Base-by-base conservation (phyloP, 2,797 vertebrate genomes). In the Pachyuromys duprasi region DNA sequence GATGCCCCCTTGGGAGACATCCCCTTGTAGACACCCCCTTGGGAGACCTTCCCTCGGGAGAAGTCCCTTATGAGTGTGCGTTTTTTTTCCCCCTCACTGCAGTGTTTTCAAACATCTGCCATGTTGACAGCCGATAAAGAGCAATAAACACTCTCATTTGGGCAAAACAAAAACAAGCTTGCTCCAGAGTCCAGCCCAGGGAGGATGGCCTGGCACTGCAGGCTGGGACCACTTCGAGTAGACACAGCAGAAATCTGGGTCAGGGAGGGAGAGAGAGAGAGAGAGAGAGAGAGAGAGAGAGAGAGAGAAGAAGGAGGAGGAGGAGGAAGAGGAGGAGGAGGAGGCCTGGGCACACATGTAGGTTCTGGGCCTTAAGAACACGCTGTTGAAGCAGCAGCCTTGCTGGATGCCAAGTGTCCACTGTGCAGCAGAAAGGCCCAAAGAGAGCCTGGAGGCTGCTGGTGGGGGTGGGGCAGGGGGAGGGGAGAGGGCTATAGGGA, bases 61-160 rank as follows among this genome's bases (percentile, higher is more conserved):
- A 75, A 2, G 5, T 24, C 36, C 79, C 62, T 63, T n/a, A 57
- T 45, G 18, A 26, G 28, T 22, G 70, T 89, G 49, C 49, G 49
- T 49, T 49, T 49, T 49, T 81, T 81, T 24, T n/a, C n/a, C n/a
- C n/a, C 53, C 82, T 79, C 63, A 78, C 80, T 63, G 63, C 53
- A 24, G 82, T 82, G 14, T 84, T 93, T 87, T 63, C 22, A 70
- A 80, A 72, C 67, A 72, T 7, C 20, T 4, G 24, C 45, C 28
- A 26, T 78, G n/a, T 39, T 87, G 70, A 93, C 45, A 65, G 60
- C 62, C 33, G 80, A 87, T n/a, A 53, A 39, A 89, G 90, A 94
- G 53, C 79, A 89, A 67, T 26, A 87, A 60, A 33, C 42, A 36
- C 22, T n/a, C 60, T n/a, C 26, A 31, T 80, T 92, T 63, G 60